Evolutionary conservation across 2,797 vertebrate genomes (phyloP).

Genomic region (Simalia tracyae): DNA sequence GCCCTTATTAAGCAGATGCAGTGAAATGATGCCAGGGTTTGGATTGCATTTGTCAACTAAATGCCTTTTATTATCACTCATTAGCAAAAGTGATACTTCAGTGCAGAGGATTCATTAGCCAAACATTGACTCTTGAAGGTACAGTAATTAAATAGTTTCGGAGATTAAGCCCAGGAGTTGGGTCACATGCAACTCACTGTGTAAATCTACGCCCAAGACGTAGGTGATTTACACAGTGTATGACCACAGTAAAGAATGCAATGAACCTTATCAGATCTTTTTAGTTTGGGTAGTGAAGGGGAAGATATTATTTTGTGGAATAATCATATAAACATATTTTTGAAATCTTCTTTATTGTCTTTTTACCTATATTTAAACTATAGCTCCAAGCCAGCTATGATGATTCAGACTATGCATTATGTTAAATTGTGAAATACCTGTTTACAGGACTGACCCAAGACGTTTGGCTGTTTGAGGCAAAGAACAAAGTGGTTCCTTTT

Average conservation of each 20-base stretch:
- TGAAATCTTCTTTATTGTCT: not conserved
- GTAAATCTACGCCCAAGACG: not conserved
- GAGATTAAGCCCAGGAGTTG: conserved; percentile 43
- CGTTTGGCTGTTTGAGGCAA: not conserved
- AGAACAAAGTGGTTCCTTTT: not conserved
- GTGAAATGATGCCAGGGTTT: conserved; percentile 68
- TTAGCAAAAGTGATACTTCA: conserved; percentile 81
- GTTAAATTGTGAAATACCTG: not conserved
- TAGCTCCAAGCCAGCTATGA: not conserved
- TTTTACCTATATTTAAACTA: not conserved
- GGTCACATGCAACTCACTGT: conserved; percentile 65
- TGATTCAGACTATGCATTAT: not conserved
- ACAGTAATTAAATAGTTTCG: conserved; percentile 68
- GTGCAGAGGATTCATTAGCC: conserved; percentile 76
- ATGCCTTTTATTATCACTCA: conserved; percentile 84
- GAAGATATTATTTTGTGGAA: not conserved
- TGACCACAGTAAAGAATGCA: conserved; percentile 52
- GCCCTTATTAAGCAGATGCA: conserved; percentile 83
- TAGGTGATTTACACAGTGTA: not conserved
- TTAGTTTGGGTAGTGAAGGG: not conserved
- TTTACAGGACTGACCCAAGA: not conserved
- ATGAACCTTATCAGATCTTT: conserved; percentile 50
- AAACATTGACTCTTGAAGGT: conserved; percentile 62
- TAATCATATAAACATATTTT: not conserved
- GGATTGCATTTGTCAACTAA: conserved; percentile 75